Base-by-base conservation (phyloP, 2,888 invertebrate species). In the Petrolisthes cinctipes region DNA sequence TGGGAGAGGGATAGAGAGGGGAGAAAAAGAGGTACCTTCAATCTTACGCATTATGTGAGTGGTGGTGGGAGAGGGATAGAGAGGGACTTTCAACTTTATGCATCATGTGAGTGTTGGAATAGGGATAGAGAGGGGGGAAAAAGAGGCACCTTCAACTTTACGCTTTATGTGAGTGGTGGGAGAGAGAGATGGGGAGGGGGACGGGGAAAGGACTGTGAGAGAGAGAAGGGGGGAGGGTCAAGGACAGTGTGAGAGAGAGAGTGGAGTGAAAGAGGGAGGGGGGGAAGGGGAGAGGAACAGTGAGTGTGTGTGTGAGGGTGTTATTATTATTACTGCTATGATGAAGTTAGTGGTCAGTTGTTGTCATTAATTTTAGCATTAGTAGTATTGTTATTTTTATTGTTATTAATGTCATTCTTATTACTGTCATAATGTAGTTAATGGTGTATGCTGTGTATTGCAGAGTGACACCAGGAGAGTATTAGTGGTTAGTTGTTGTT, bases 381-480 rank as follows among this genome's bases (percentile, higher is more conserved):
- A n/a, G 23, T 51, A 78, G 23, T 17, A 73, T 73, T 73, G 9
- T 73, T 4, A 73, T 73, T 73, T 37, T 73, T 73, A 73, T 73
- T 73, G 37, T 20, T 23, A 73, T 73, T 14, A 11, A 17, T 11
- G 6, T 23, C 11, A 73, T 73, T 23, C 6, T 73, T 23, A 73
- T 73, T 23, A 4, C 11, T 23, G 37, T 73, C 11, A 73, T 73
- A 2, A 9, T 76, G 4, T 53, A 53, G 2, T 66, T 66, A 66
- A 17, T 17, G 66, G 14, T 17, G 11, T 11, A 66, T 17, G 66
- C 2, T 66, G 14, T 11, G 20, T 68, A 5, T 5, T 14, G 17
- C 89, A 89, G 89, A 66, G 57, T 37, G 89, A 89, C 68, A 83
- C 81, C 75, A n/a, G n/a, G 89, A 89, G 51, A 20, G 23, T 3